These are phyloP conservation scores for Alcedo atthis DNA, from an alignment of 2,797 vertebrate species.

Conservation along the genomic window DNA sequence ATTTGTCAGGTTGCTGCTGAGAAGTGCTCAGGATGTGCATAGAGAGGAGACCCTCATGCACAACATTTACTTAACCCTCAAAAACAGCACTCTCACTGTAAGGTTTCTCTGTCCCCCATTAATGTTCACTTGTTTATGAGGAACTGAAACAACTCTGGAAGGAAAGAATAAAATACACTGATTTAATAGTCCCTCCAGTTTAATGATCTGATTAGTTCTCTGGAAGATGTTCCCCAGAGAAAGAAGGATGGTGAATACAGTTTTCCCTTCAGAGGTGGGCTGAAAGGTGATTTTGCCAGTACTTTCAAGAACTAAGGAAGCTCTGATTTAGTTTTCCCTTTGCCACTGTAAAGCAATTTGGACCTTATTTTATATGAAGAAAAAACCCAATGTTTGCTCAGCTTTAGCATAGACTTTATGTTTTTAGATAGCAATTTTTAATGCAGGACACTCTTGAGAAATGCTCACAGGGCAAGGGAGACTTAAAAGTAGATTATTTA, in stretches of 20 bases:
- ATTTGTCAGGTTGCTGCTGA: neutral
- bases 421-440: neutral
- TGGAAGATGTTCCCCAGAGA: neutral
- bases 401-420: neutral
- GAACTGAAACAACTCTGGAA: neutral
- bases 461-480: neutral
- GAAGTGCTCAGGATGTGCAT: neutral
- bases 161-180: neutral
- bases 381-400: neutral
- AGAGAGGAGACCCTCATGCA: neutral
- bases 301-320: neutral
- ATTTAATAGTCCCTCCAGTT: neutral
- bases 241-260: neutral
- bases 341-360: neutral
- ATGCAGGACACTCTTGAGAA: neutral
- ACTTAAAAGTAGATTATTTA: neutral
- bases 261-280: neutral
- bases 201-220: neutral
- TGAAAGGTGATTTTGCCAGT: neutral
- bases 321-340: neutral
- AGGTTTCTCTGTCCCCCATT: neutral
- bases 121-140: neutral
- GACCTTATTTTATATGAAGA: neutral
- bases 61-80: neutral
- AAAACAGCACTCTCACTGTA: accelerated